A percentile compares a stretch with the other conserved stretches of the same genome.
Evolutionary conservation across 1,140 invertebrate genomes (phyloP).

Genomic region (Pogonomyrmex barbatus): DNA sequence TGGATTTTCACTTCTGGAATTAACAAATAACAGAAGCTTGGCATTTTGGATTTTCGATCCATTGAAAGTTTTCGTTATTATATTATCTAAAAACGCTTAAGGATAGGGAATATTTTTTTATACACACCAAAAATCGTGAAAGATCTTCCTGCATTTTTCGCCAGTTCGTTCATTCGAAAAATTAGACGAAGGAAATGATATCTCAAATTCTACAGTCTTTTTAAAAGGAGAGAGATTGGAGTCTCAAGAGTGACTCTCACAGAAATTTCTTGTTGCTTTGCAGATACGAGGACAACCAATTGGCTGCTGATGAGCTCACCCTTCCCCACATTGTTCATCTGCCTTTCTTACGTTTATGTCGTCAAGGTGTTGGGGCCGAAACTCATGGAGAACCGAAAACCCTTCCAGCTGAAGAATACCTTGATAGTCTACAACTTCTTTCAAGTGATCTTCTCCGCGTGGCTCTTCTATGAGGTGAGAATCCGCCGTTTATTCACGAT

Average conservation of each 20-base stretch:
- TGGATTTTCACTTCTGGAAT: too few relatives aligned
- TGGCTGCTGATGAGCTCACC: slow-evolving; percentile 95
- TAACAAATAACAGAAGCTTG: too few relatives aligned
- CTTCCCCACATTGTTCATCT: slow-evolving; percentile 92
- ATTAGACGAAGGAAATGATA: neutral
- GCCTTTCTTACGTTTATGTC: slow-evolving; percentile 91
- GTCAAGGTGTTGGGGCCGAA: slow-evolving; percentile 93
- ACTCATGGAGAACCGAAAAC: slow-evolving; percentile 94
- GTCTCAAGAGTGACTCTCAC: neutral
- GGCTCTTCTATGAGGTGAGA: slow-evolving; percentile 93
- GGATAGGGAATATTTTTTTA: neutral
- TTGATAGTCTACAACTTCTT: slow-evolving; percentile 94
- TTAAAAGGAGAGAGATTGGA: neutral
- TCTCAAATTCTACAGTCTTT: neutral
- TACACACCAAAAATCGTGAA: neutral
- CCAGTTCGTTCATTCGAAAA: neutral
- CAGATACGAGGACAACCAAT: slow-evolving; percentile 93
- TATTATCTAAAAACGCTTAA: neutral
- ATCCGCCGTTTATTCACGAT: neutral
- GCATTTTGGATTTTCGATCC: too few relatives aligned
- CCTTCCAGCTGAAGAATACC: slow-evolving; percentile 92
- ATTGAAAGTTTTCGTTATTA: too few relatives aligned
- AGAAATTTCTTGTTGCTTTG: slow-evolving; percentile 74
- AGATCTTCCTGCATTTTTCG: neutral
- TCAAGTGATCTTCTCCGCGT: slow-evolving; percentile 93